Evolutionary conservation across 2,113 vertebrate genomes (phyloP).

Genomic region (Arvicanthis niloticus): DNA sequence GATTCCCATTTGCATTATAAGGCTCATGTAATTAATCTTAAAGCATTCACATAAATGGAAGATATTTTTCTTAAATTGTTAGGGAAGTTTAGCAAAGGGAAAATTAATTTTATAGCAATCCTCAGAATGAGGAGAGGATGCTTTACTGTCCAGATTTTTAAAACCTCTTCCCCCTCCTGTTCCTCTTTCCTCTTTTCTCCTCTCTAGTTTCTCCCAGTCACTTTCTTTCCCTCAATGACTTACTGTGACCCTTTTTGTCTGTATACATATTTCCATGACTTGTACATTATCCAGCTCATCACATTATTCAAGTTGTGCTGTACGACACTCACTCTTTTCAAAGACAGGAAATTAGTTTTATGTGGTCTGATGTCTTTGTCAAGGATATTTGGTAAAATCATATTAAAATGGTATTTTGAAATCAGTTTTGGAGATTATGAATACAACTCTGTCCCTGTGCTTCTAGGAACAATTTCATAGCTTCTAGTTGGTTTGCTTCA

Average conservation of each 20-base stretch:
- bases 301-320: not conserved
- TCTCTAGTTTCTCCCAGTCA: not conserved
- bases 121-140: not conserved
- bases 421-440: conserved; percentile 41
- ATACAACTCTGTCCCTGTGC: not conserved
- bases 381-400: conserved; percentile 32
- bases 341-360: conserved; percentile 48
- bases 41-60: not conserved
- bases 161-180: too few relatives aligned
- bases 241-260: not conserved
- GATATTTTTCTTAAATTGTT: not conserved
- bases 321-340: not conserved
- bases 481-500: conserved; percentile 15
- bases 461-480: not conserved
- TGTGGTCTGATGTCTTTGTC: conserved; percentile 29
- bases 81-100: not conserved
- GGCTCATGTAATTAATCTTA: not conserved
- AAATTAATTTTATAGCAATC: conserved; percentile 21
- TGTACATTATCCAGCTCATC: not conserved
- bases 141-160: not conserved
- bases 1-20: conserved; percentile 12
- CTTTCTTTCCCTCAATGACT: not conserved
- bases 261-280: not conserved
- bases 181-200: not conserved
- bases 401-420: conserved; percentile 53